These are phyloP conservation scores for Porites lutea DNA, from an alignment of 64 coral and sea anemone genomes.

Conservation along the genomic window DNA sequence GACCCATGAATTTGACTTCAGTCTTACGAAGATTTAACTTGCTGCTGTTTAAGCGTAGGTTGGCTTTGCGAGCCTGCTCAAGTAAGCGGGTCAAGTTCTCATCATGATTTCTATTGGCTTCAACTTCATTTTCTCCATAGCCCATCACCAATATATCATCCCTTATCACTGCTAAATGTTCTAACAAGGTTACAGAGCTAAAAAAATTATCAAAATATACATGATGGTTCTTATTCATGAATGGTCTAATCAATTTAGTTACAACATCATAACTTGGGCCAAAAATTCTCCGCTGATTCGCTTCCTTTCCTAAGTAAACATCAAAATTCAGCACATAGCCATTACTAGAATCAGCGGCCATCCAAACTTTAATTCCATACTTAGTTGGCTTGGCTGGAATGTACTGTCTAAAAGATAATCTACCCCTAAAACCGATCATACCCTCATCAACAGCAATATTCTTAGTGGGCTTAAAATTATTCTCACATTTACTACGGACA, in stretches of 20 bases:
- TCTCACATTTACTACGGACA: background rate
- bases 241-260: background rate
- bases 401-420: background rate
- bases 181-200: constrained; percentile 23
- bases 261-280: constrained; percentile 25
- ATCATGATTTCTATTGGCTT: background rate
- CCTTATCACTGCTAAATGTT: constrained; percentile 6
- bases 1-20: constrained; percentile 51
- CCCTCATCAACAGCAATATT: background rate
- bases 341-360: constrained; percentile 34
- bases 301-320: too few species aligned
- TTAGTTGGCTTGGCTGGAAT: constrained; percentile 58
- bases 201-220: constrained; percentile 34
- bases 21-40: constrained; percentile 17
- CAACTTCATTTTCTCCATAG: too few species aligned
- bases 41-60: constrained; percentile 13
- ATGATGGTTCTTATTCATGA: constrained; percentile 37
- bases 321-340: background rate
- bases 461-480: background rate
- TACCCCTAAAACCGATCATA: background rate
- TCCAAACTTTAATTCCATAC: constrained; percentile 66
- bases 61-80: constrained; percentile 13
- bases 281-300: constrained; percentile 22
- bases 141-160: too few species aligned
- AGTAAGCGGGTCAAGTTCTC: constrained; percentile 4